Base-by-base conservation (phyloP, 2,888 invertebrate genomes). In the Sicus ferrugineus region DNA sequence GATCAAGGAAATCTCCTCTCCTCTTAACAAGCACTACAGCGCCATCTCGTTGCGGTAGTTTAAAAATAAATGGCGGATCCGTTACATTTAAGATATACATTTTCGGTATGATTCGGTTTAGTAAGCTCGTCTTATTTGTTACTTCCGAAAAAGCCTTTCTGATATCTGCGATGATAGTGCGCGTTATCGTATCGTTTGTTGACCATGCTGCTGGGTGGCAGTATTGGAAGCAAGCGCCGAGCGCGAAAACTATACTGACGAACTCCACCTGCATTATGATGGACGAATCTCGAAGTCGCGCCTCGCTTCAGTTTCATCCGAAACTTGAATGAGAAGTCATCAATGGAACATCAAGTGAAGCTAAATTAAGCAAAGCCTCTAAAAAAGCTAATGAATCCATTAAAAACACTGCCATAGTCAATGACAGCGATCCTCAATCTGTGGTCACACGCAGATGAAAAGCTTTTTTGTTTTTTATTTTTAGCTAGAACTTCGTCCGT, bases 61-160 rank as follows among this genome's bases (percentile, higher is more conserved):
- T 73, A 67, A 84, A 84, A 3, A 78, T 72, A 70, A 84, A 83
- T 3, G 56, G 72, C 4, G 83, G 78, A 76, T 84, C 80, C 26
- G 75, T 48, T 38, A 70, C 72, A 38, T 74, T 76, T 23, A 78
- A 59, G 14, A 80, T 79, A 70, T 83, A 85, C 79, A 84, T 81
- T 76, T 79, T 75, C 70, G 78, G 74, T 73, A 84, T 78, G 21
- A 83, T 73, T 26, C 76, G 74, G 23, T 78, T 73, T 21, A 80
- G 67, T 31, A 78, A 66, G 2, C 71, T 69, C 21, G 77, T 77
- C 67, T 82, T 76, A 63, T 80, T 82, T 68, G 77, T 79, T 16
- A 83, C 75, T n/a, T 73, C 75, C 63, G 73, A 74, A 74, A 83
- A 81, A 50, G 84, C 84, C 7, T 75, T 78, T 68, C 75, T 75